phyloP scores from a whole-genome alignment of 2,888 invertebrate species.

The Danaus chrysippus region DNA sequence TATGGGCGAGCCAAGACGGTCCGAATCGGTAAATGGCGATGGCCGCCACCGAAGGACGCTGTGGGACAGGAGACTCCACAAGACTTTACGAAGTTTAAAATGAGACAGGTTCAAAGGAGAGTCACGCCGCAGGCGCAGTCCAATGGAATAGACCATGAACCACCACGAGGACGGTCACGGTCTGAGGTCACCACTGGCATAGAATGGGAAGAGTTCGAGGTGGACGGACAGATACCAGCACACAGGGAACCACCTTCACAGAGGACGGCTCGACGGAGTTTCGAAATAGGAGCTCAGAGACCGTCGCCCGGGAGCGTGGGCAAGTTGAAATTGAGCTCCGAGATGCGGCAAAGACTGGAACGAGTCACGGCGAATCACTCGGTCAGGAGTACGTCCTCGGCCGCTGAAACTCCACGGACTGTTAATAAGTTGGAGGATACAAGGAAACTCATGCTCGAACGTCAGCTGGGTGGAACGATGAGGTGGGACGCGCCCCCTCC shows the following conservation, averaged over 20 bases:
- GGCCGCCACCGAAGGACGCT: constrained; percentile 93
- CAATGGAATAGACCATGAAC: constrained; percentile 63
- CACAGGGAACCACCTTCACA: constrained; percentile 67
- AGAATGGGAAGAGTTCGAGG: constrained; percentile 93
- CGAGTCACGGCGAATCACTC: constrained; percentile 94
- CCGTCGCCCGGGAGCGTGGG: constrained; percentile 94
- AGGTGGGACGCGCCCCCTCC: constrained; percentile 83
- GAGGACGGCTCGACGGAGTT: constrained; percentile 79
- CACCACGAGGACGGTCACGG: constrained; percentile 62
- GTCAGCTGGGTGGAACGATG: constrained; percentile 86
- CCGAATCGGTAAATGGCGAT: constrained; percentile 96
- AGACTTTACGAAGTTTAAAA: constrained; percentile 92
- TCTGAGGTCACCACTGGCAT: constrained; percentile 78
- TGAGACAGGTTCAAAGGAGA: constrained; percentile 89
- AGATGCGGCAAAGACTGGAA: constrained; percentile 94
- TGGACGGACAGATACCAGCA: constrained; percentile 74
- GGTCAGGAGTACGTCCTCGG: constrained; percentile 86
- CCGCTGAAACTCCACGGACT: constrained; percentile 84
- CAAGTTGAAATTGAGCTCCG: constrained; percentile 92
- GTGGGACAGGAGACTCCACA: constrained; percentile 84
- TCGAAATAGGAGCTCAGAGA: constrained; percentile 89
- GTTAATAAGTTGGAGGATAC: constrained; percentile 92
- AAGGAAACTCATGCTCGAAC: constrained; percentile 89
- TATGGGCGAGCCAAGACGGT: constrained; percentile 97
- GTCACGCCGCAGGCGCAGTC: constrained; percentile 85